A percentile compares a stretch with the other conserved stretches of the same genome.
Evolutionary conservation across 2,113 vertebrate genomes (phyloP).

Genomic region (Polyodon spathula): DNA sequence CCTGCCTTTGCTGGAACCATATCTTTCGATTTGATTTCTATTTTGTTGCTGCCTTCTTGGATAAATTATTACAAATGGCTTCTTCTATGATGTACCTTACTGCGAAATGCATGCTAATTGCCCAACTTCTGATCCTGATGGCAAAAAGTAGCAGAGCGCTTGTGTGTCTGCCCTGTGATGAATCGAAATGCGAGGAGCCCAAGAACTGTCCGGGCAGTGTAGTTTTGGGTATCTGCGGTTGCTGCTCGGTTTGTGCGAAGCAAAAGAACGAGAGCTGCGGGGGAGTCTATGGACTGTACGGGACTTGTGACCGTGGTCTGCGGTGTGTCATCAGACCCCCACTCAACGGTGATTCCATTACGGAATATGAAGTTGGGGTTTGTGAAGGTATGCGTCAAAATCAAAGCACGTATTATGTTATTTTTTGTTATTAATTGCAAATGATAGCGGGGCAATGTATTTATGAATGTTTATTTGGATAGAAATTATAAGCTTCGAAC

Average conservation of each 20-base stretch:
- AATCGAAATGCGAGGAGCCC: constrained; percentile 78
- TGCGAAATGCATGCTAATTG: constrained; percentile 49
- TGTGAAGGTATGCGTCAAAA: constrained; percentile 66
- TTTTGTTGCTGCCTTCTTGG: not conserved
- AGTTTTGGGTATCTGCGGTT: constrained; percentile 74
- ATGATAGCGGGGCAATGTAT: too few relatives aligned
- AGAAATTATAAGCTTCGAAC: too few relatives aligned
- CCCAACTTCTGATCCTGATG: constrained; percentile 47
- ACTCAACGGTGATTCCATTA: constrained; percentile 76
- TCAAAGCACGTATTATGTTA: too few relatives aligned
- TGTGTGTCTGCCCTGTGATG: constrained; percentile 75
- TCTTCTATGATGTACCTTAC: constrained; percentile 51
- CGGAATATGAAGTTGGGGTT: constrained; percentile 79
- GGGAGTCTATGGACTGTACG: constrained; percentile 76
- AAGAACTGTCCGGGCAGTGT: constrained; percentile 70
- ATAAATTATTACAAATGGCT: constrained; percentile 16
- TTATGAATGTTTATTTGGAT: too few relatives aligned
- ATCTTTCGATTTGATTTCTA: not conserved
- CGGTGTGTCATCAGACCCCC: constrained; percentile 81
- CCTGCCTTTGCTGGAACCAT: not conserved
- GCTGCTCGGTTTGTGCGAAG: constrained; percentile 78
- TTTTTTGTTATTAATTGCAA: too few relatives aligned
- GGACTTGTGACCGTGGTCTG: constrained; percentile 76
- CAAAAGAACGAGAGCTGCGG: constrained; percentile 84
- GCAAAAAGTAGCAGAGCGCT: constrained; percentile 60